Evolutionary conservation across 2,888 invertebrate genomes (phyloP).

Genomic region (Stenchaetothrips biformis): DNA sequence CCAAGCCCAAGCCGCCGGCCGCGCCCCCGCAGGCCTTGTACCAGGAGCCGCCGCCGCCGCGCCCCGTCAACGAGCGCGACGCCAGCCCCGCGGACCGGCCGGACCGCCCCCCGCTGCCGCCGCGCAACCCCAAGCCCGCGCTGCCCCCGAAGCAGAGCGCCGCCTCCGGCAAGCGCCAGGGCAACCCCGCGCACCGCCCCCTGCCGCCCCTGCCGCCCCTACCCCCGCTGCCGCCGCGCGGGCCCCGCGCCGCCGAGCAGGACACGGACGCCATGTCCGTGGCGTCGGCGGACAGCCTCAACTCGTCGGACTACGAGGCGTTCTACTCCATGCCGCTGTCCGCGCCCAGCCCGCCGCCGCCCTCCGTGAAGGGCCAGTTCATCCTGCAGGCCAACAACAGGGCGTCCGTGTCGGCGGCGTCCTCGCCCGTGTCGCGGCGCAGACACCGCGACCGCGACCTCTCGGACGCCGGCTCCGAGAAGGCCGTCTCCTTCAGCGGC

Average conservation of each 20-base stretch:
- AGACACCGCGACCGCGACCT: constrained; percentile 28
- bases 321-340: constrained; percentile 33
- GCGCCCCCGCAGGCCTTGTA: not conserved
- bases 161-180: constrained; percentile 53
- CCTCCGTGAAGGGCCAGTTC: constrained; percentile 14
- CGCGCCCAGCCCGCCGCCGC: constrained; percentile 23
- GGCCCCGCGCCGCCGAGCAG: constrained; percentile 11
- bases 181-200: constrained; percentile 46
- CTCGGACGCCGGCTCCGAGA: constrained; percentile 13
- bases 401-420: constrained; percentile 31
- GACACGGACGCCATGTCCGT: constrained; percentile 44
- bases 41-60: constrained; percentile 20
- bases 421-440: constrained; percentile 29
- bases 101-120: constrained; percentile 46
- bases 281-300: constrained; percentile 51
- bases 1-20: constrained; percentile 8
- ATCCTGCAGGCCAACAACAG: constrained; percentile 3
- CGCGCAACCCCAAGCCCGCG: constrained; percentile 41
- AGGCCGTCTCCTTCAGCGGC: constrained; percentile 12
- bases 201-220: constrained; percentile 45
- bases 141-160: constrained; percentile 40
- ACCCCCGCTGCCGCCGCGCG: constrained; percentile 10
- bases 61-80: not conserved
- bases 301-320: constrained; percentile 52
- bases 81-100: constrained; percentile 30